Conservation (phyloP, 2,797 vertebrate genomes). For the Jordanella pulchra region DNA sequence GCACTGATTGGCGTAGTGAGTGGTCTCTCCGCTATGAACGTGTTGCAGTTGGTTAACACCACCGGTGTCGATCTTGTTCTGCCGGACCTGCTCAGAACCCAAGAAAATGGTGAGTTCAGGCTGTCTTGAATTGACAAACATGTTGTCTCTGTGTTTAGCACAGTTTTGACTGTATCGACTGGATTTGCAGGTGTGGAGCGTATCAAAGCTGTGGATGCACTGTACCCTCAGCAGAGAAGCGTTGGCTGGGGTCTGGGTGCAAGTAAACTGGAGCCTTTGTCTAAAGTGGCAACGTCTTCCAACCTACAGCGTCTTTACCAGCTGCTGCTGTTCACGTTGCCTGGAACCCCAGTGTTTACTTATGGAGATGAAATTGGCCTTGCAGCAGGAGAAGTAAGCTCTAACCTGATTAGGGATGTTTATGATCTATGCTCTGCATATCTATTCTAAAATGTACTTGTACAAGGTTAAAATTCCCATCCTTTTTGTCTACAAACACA, state of each 20-base stretch:
- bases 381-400: constrained; percentile 53
- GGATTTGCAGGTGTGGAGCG: constrained; percentile 35
- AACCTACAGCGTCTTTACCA: constrained; percentile 80
- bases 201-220: constrained; percentile 52
- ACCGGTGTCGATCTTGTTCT: constrained; percentile 74
- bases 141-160: background rate
- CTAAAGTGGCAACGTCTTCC: constrained; percentile 18
- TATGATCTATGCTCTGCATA: background rate
- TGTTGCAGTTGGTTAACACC: constrained; percentile 65
- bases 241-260: constrained; percentile 76
- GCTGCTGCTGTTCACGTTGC: constrained; percentile 86
- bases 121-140: background rate
- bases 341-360: constrained; percentile 86
- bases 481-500: no score
- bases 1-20: constrained; percentile 65
- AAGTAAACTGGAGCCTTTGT: constrained; percentile 58
- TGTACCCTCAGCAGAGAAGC: constrained; percentile 47
- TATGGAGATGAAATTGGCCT: constrained; percentile 90
- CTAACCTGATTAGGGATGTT: fast-evolving
- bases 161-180: background rate
- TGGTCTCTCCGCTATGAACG: background rate
- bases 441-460: background rate
- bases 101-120: constrained; percentile 19
- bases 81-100: constrained; percentile 61
- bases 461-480: background rate